Base-by-base conservation (phyloP, 2,113 vertebrate species). In the Ochotona curzoniae region DNA sequence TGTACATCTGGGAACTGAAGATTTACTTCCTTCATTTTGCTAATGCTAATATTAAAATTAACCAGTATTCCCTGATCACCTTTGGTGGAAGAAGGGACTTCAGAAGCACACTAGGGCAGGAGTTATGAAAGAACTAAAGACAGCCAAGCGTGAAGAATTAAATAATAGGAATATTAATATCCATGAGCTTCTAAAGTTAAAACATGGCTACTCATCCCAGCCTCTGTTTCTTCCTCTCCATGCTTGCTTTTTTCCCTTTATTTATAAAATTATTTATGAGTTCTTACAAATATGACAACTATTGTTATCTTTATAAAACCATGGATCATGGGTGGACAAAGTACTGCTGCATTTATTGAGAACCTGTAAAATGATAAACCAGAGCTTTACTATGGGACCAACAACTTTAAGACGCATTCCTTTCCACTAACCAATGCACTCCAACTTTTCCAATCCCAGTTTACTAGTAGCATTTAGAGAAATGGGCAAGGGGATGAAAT, bases 41-140 rank as follows among this genome's bases (percentile, higher is more conserved):
- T 87, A 73, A 30, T 83, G 57, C 32, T 32, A 26, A 90, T 87
- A 82, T 80, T 95, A 96, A 95, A 94, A 95, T 91, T 80, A 80
- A 18, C 49, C 76, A 54, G 38, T 76, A 74, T 82, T 93, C 54
- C 83, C 92, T 80, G 30, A 86, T 86, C 61, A 71, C 67, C 51
- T 54, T 73, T 47, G 26, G 76, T 76, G 54, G 90, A 95, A 78
- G 49, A 61, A 70, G 30, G 38, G 35, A 32, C 67, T 93, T 28
- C 49, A 87, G 73, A 86, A 73, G 38, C 47, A 78, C 47, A 30
- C 32, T 87, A 25, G 70, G 71, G 81, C 73, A 47, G 32, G 75
- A 88, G 18, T 87, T 61, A 87, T 30, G 81, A 86, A 79, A 71
- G 67, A 71, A 82, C 23, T 87, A 26, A 93, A 61, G 78, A 83